Base-by-base conservation (phyloP, 2,113 vertebrate genomes). In the Tursiops truncatus region DNA sequence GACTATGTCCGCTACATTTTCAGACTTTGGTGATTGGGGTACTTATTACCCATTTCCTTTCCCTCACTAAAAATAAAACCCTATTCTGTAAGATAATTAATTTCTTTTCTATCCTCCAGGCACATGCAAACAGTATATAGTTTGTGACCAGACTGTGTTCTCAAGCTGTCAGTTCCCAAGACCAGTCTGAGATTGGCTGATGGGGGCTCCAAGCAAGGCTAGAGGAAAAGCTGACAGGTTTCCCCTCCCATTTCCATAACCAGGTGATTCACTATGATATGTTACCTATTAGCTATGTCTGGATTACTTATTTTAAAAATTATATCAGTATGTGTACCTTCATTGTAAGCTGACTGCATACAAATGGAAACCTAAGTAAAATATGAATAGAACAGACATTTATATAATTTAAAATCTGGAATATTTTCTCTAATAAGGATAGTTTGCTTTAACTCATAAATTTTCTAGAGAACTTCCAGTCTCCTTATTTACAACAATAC, bases 261-360 rank as follows among this genome's bases (percentile, higher is more conserved):
- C 1, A 15, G 41, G 47, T 71, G 17, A 38, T 3, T 60, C 10
- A 5, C 26, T 68, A 20, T 8, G n/a, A 58, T 23, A 58, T 36
- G 67, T 0, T 58, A 62, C 41, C 82, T 70, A 26, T n/a, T 50
- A 53, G 4, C 38, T 81, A 41, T 31, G 33, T 60, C 63, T 84
- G 85, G 33, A n/a, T 63, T 50, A 73, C 85, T 95, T 77, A 84
- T 82, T 80, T 92, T 5, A 47, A 65, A 53, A 56, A 63, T 81
- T 91, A 5, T 67, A 85, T 74, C 25, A 74, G 86, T 79, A 95
- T 68, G 93, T 95, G 96, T 97, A 95, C 97, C 97, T 97, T 97
- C 98, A 97, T 31, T 98, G 97, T 97, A 97, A 97, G 97, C 97
- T 98, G 97, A 97, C 97, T 98, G 97, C 97, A 98, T 97, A 97